Base-by-base conservation (phyloP, 2,797 vertebrate genomes). In the Cuculus canorus region DNA sequence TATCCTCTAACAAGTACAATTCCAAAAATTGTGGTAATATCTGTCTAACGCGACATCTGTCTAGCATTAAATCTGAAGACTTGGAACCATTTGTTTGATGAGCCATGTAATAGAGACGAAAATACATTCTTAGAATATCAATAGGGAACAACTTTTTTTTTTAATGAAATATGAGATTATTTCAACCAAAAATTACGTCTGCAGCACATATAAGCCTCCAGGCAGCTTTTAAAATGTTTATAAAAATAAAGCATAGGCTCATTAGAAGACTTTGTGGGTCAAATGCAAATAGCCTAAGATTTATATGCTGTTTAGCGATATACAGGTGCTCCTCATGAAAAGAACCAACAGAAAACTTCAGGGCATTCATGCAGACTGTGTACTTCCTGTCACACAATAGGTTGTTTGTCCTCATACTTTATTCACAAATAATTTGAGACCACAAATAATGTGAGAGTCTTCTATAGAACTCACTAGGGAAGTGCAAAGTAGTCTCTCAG, bases 101-200 rank as follows among this genome's bases (percentile, higher is more conserved):
- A 84, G 28, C 70, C 71, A 57, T 50, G 56, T 60, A 91, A 61
- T 60, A 90, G 84, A 93, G 90, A 88, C 1, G 6, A 90, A 96
- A 97, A 93, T 86, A 92, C 77, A 90, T 93, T 94, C 90, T 93
- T 91, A 71, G 73, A 85, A 54, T 90, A 92, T 92, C 88, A 86
- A 17, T 77, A 52, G 53, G 27, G 41, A 86, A 88, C 37, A 52
- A 82, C 30, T 72, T 77, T 59, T 79, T 75, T 69, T 82, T 90
- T 65, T 23, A 83, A 71, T 45, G 45, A 93, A 91, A 95, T 94
- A 45, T 85, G 85, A 93, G 80, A 92, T 90, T 19, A 90, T 94
- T 96, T 92, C 47, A 93, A 84, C 66, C 6, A 90, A 92, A 92
- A 92, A 82, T 77, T 73, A 89, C 53, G 73, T 77, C 80, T 92